These are phyloP conservation scores for Dolichotis patagonum DNA, from an alignment of 2,113 vertebrate genomes.

Conservation along the genomic window DNA sequence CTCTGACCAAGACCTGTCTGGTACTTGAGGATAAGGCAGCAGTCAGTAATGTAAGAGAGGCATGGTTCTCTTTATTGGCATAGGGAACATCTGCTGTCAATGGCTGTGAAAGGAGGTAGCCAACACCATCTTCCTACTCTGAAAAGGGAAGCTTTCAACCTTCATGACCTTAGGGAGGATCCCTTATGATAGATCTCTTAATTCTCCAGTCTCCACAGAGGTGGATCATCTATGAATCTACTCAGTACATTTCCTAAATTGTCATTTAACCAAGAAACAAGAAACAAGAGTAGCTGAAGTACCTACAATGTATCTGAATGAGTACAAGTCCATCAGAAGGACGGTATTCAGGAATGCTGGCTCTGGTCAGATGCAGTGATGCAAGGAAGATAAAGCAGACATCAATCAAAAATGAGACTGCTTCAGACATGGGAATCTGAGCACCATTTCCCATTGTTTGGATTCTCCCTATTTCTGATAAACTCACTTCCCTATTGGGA, in stretches of 20 bases:
- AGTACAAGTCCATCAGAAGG: neutral
- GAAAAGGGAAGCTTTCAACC: neutral
- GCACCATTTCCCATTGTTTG: neutral
- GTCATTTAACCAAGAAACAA: neutral
- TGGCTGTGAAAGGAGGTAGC: neutral
- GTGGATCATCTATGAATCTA: neutral
- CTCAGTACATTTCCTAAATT: neutral
- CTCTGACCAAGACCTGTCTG: neutral
- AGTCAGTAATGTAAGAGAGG: neutral
- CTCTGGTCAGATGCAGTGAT: neutral
- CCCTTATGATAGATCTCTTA: neutral
- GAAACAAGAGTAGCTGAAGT: neutral
- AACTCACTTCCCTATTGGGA: neutral
- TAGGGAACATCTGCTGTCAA: neutral
- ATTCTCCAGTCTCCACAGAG: neutral
- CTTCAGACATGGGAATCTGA: neutral
- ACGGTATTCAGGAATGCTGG: neutral
- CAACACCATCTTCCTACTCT: neutral
- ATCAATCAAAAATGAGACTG: neutral
- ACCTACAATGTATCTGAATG: neutral
- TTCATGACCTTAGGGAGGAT: neutral
- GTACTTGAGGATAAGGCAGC: neutral
- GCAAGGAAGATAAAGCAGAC: neutral
- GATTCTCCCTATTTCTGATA: neutral
- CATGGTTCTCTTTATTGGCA: neutral